Conservation (phyloP, 1,140 invertebrate species). For the Pseudachorutes palmiensis region DNA sequence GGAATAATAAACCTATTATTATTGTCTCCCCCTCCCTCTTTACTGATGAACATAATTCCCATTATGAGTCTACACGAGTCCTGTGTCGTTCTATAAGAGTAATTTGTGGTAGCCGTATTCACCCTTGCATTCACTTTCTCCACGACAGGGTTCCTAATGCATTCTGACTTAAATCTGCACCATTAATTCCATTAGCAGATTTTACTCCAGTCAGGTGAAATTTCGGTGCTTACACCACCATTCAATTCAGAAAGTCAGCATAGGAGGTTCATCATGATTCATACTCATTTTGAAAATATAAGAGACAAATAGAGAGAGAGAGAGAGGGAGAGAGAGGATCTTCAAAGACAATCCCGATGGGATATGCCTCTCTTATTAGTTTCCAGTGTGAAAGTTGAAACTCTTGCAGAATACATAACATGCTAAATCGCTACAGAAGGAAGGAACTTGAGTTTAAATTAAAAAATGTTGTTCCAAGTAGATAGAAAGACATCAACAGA, state of each 20-base stretch:
- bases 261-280: not conserved
- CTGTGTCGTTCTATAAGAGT: not conserved
- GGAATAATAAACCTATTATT: not conserved
- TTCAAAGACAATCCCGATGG: constrained; percentile 4
- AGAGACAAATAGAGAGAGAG: not conserved
- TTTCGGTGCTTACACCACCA: not conserved
- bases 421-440: not conserved
- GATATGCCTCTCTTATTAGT: not conserved
- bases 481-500: constrained; percentile 14
- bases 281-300: not conserved
- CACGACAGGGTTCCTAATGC: not conserved
- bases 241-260: not conserved
- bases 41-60: not conserved
- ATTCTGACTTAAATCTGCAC: not conserved
- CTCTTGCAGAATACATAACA: not conserved
- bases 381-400: not conserved
- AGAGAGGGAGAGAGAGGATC: not conserved
- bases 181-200: not conserved
- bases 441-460: not conserved
- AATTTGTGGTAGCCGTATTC: not conserved
- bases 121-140: not conserved
- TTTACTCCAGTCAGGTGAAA: not conserved
- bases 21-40: not conserved
- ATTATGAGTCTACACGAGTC: not conserved
- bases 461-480: not conserved